Evolutionary conservation across 2,113 vertebrate genomes (phyloP).

Genomic region (Rattus rattus): DNA sequence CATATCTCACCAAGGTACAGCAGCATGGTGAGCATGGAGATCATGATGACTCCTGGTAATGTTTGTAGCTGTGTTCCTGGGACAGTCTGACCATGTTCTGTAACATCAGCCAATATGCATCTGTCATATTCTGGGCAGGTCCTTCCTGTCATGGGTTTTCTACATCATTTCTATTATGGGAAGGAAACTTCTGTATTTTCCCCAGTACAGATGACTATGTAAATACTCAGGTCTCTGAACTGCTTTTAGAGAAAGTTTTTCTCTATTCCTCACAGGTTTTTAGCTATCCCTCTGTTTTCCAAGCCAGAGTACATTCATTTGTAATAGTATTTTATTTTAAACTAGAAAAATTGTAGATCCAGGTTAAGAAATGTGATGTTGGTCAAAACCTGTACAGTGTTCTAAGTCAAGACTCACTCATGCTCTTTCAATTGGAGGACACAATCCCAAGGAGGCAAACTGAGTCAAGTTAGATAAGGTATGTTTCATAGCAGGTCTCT

Average conservation of each 20-base stretch:
- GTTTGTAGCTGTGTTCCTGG: neutral
- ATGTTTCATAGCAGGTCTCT: neutral
- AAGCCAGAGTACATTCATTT: neutral
- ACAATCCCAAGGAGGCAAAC: neutral
- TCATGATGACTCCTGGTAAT: no score
- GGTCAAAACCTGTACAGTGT: neutral
- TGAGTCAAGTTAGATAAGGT: neutral
- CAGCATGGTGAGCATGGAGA: neutral
- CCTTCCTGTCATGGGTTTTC: neutral
- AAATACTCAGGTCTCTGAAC: neutral
- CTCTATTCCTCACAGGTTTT: neutral
- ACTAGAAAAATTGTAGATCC: neutral
- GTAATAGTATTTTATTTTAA: neutral
- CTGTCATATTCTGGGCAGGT: neutral
- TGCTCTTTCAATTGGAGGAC: neutral
- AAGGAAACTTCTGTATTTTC: neutral
- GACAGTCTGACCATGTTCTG: neutral
- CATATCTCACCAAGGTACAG: neutral
- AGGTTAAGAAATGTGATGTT: neutral
- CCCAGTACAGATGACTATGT: fast-evolving
- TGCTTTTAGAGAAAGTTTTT: neutral
- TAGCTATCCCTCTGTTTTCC: neutral
- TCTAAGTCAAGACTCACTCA: neutral
- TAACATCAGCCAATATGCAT: neutral
- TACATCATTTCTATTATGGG: neutral